Evolutionary conservation across 2,888 invertebrate genomes (phyloP).

Genomic region (Agrotis puta): DNA sequence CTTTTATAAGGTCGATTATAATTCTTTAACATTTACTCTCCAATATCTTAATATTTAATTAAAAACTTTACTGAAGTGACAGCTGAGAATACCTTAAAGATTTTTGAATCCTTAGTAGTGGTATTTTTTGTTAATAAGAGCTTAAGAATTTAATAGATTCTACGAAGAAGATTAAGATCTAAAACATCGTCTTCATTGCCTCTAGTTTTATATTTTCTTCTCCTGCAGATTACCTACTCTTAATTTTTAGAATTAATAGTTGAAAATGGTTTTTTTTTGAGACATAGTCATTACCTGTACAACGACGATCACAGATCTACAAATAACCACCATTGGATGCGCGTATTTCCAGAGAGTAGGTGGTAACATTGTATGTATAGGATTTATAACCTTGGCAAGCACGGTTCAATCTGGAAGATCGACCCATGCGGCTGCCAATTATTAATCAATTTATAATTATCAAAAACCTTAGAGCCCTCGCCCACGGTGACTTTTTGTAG

Average conservation of each 20-base stretch:
- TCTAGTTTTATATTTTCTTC: background rate
- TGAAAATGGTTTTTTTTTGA: background rate
- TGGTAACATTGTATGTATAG: too few relatives aligned
- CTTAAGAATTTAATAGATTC: background rate
- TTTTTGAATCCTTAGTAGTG: background rate
- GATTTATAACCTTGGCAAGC: too few relatives aligned
- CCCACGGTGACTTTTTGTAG: too few relatives aligned
- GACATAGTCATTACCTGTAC: too few relatives aligned
- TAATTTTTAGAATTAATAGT: background rate
- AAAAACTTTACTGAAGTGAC: too few relatives aligned
- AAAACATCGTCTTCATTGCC: background rate
- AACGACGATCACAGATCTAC: too few relatives aligned
- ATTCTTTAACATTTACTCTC: background rate
- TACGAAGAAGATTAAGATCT: background rate
- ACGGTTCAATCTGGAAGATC: too few relatives aligned
- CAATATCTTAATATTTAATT: background rate
- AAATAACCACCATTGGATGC: too few relatives aligned
- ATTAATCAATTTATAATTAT: too few relatives aligned
- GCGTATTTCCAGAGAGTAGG: too few relatives aligned
- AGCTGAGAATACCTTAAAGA: background rate
- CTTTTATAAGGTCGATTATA: background rate
- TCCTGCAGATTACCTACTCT: accelerated
- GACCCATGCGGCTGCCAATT: too few relatives aligned
- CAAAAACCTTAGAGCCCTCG: too few relatives aligned
- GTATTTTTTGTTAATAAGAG: background rate